Evolutionary conservation across 1,140 invertebrate species (phyloP).

Genomic region (Goniozus legneri): DNA sequence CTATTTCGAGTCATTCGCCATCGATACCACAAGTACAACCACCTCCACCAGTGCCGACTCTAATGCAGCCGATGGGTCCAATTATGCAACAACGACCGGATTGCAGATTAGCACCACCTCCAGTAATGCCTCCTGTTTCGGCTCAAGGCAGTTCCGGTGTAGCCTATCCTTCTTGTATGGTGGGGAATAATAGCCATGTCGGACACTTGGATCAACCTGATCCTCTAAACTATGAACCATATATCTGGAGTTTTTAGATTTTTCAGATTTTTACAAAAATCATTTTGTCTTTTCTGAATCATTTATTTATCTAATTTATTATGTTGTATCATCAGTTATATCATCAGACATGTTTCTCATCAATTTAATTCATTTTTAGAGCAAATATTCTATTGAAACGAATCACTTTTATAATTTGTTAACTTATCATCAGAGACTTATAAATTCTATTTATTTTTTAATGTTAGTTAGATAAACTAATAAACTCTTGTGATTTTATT

Average conservation of each 20-base stretch:
- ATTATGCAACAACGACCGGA: constrained; percentile 43
- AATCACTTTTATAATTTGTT: too few species aligned
- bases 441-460: too few species aligned
- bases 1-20: constrained; percentile 25
- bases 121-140: constrained; percentile 28
- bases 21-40: constrained; percentile 18
- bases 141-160: constrained; percentile 27
- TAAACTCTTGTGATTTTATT: too few species aligned
- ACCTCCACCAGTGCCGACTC: constrained; percentile 15
- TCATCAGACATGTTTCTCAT: too few species aligned
- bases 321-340: too few species aligned
- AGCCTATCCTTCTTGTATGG: constrained; percentile 46
- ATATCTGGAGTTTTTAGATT: constrained; percentile 49
- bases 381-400: too few species aligned
- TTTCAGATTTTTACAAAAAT: too few species aligned
- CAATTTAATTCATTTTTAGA: too few species aligned
- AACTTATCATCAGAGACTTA: too few species aligned
- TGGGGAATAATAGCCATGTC: constrained; percentile 36
- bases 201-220: constrained; percentile 47
- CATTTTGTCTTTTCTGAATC: too few species aligned
- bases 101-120: constrained; percentile 38
- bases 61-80: constrained; percentile 36
- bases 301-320: too few species aligned
- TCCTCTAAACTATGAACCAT: constrained; percentile 48
- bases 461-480: too few species aligned